Percentiles rank a stretch among this genome's conserved stretches.
Conservation (phyloP, 2,888 invertebrate genomes). For the Stenoptilia bipunctidactyla region DNA sequence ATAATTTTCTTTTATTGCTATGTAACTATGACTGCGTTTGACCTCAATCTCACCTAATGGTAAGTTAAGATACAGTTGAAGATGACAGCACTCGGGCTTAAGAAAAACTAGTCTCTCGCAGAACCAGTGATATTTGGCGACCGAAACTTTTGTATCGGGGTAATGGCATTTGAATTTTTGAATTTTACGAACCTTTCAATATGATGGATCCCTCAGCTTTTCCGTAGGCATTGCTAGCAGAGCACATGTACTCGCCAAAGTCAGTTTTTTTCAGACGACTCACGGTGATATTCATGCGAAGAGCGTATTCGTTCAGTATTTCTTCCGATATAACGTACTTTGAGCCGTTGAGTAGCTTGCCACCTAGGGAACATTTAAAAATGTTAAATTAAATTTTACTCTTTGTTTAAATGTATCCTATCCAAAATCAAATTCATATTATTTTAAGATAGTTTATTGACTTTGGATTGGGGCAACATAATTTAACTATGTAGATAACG, state of each 20-base stretch:
- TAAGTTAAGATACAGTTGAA: too few species aligned
- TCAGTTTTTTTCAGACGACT: constrained; percentile 79
- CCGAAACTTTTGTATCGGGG: not conserved
- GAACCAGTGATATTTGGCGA: not conserved
- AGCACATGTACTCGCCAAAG: constrained; percentile 85
- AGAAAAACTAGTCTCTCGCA: not conserved
- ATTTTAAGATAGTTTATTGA: too few species aligned
- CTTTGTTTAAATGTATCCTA: too few species aligned
- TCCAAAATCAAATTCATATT: too few species aligned
- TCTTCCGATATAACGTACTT: constrained; percentile 84
- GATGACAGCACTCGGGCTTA: too few species aligned
- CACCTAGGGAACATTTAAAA: constrained; percentile 69
- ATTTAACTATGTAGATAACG: too few species aligned
- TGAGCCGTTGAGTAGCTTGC: constrained; percentile 79
- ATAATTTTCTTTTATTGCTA: not conserved
- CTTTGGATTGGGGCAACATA: too few species aligned
- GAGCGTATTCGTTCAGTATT: constrained; percentile 78
- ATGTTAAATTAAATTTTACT: too few species aligned
- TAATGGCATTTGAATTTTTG: too few species aligned
- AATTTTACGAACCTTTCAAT: constrained; percentile 80
- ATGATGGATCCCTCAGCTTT: constrained; percentile 81
- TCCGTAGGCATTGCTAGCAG: constrained; percentile 84
- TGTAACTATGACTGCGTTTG: not conserved
- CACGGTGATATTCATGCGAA: constrained; percentile 86
- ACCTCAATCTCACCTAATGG: too few species aligned